Evolutionary conservation across 1,140 invertebrate species (phyloP), one percentile per base, ranked within the genome.

Genomic region (Pteromalus puparum): DNA sequence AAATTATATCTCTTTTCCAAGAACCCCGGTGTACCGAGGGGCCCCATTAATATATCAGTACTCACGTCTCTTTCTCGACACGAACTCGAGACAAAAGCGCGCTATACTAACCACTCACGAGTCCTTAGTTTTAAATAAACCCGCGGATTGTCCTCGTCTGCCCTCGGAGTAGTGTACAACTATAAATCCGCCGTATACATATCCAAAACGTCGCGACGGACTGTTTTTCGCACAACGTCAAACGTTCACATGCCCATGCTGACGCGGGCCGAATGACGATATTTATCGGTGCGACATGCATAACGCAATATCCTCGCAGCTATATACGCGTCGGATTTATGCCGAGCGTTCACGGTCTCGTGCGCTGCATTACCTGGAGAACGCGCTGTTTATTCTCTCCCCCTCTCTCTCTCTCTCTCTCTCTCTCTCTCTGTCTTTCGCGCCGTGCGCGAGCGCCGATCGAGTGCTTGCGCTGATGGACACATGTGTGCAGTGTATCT

Each of bases 211-310:
- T n/a, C n/a, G n/a, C n/a, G n/a, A n/a, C n/a, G n/a, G n/a, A n/a
- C n/a, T 53, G 12, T 76, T 76, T 53, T 76, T 15, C 74, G 15
- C 74, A 28, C 7, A 30, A 13, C 73, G n/a, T 48, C 42, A 76
- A 76, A 53, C 21, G 18, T 18, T 61, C 76, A 38, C 5, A 38
- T 7, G 26, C 18, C 48, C 53, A 28, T 6, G 28, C 24, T 21
- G 26, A 78, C 26, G 76, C 61, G 26, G 28, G 26, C 18, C n/a
- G 76, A 38, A 38, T n/a, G 76, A 65, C 76, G 34, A 78, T 78
- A 78, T 78, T 78, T 78, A 78, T 78, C 76, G 28, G 18, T 0
- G 21, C 53, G 9, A 78, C 76, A 30, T 65, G 21, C 28, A 65
- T 78, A 65, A 78, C 76, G 76, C 53, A 78, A 78, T 38, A 78